Base-by-base conservation (phyloP, 2,797 vertebrate genomes). In the Triplophysa yarkandensis region DNA sequence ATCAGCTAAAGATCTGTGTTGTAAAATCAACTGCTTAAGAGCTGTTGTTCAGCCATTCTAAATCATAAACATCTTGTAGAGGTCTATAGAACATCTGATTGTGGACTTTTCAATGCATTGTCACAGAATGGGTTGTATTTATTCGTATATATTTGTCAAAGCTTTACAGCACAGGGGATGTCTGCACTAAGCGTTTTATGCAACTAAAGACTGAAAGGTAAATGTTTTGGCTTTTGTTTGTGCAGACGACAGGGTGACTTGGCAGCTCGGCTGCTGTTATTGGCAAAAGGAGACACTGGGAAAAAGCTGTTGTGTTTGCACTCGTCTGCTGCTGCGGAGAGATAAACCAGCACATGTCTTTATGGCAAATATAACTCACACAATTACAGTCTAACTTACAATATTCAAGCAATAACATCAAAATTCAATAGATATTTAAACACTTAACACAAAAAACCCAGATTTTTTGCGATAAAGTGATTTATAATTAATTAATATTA, bases 271-370 rank as follows among this genome's bases (percentile, higher is more conserved):
- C 6, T 77, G 78, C 63, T 68, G 86, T 86, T 87, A 84, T 76
- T 92, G 90, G 90, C 92, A 90, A 84, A 76, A 84, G 81, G 84
- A 68, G 17, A 82, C 55, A 23, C 83, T 85, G 85, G 74, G 71
- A 71, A 87, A 86, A 87, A 85, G 84, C 84, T 85, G 85, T 85
- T 86, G 85, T 84, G 86, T 87, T 88, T 90, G 87, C 88, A 87
- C 86, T 89, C 84, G 81, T 86, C 83, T 87, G 87, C 90, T 93
- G 91, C 85, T 88, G 84, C 85, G 86, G 81, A 81, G 85, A 90
- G 90, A 93, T 91, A 91, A 91, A 91, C 84, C 86, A 85, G 84
- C 85, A 70, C 84, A 74, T 86, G 85, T 84, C 88, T 86, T 83
- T 85, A 71, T 61, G 83, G 91, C 79, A 77, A 88, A 71, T 76